Evolutionary conservation across 2,888 invertebrate species (phyloP), one percentile per base, ranked within the genome.

Genomic region (Dryobotodes eremita): DNA sequence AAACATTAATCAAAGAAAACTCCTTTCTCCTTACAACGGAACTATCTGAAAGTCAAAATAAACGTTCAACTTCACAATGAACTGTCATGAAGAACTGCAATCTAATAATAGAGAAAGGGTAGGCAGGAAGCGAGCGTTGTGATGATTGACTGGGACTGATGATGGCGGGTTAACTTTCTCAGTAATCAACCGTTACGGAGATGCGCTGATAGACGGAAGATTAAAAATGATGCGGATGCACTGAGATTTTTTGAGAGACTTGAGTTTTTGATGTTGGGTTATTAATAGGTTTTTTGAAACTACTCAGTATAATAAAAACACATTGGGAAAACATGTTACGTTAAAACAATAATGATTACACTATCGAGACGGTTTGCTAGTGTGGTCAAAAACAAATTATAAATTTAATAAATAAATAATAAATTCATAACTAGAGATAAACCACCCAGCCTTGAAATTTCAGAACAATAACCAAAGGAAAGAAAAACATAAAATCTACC

Each of bases 121-220:
- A 68, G 71, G 77, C 89, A 88, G 88, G 88, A 88, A 88, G 83
- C 70, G 64, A 77, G 46, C 42, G 71, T n/a, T 46, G 74, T 83
- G 88, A 84, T 88, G 89, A 88, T 71, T 87, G 89, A 88, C 74
- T 71, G 61, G 48, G 55, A 66, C 86, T 87, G 89, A 86, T 83
- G 79, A 84, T 64, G 66, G 26, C 50, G n/a, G 59, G 79, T 75
- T 86, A 84, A 84, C 88, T 88, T 89, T 89, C 88, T 59, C 74
- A 15, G 77, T 88, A 88, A 88, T 87, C 80, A 87, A 65, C 80
- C 71, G 84, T 77, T 87, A 75, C 81, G 77, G 76, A 82, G 66
- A 75, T 75, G 75, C 73, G 89, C 57, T 86, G 88, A 88, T 26
- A 71, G 88, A 89, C 8, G 75, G 50, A 42, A 53, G 42, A 50